Conservation (phyloP, 1,140 invertebrate species). For the Diploscapter pachys region DNA sequence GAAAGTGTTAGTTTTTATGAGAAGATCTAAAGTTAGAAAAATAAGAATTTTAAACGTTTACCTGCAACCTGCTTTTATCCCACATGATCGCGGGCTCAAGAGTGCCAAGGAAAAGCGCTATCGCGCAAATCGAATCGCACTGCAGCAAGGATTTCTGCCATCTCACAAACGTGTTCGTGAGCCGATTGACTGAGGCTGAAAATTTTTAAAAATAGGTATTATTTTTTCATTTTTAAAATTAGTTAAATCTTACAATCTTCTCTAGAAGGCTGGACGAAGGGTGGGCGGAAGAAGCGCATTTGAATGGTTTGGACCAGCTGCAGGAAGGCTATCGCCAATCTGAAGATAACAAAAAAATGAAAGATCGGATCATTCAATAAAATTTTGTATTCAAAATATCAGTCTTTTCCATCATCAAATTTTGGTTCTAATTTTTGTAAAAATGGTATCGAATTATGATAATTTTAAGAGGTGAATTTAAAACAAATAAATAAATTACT, state of each 20-base stretch:
- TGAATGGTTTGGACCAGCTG: constrained; percentile 23
- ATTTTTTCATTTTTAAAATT: neutral
- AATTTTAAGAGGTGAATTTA: too few relatives aligned
- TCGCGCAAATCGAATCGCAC: constrained; percentile 9
- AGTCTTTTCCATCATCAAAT: too few relatives aligned
- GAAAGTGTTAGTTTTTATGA: too few relatives aligned
- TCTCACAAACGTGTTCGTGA: constrained; percentile 13
- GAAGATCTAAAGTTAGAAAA: too few relatives aligned
- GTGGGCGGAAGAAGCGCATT: constrained; percentile 34
- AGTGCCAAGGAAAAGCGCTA: constrained; percentile 25
- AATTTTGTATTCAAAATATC: too few relatives aligned
- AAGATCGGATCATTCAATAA: too few relatives aligned
- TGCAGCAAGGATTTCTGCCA: constrained; percentile 26
- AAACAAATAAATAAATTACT: too few relatives aligned
- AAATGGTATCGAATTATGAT: too few relatives aligned
- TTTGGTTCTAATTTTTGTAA: too few relatives aligned
- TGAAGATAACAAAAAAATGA: neutral
- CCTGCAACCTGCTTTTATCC: constrained; percentile 28
- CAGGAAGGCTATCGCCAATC: constrained; percentile 30
- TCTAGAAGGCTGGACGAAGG: constrained; percentile 14
- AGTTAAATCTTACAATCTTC: constrained; percentile 18
- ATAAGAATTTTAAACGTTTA: neutral
- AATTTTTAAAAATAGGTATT: neutral
- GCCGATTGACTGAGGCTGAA: constrained; percentile 14
- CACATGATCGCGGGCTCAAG: constrained; percentile 26